Base-by-base conservation (phyloP, 23 tunicate genomes). In the Phallusia fumigata region DNA sequence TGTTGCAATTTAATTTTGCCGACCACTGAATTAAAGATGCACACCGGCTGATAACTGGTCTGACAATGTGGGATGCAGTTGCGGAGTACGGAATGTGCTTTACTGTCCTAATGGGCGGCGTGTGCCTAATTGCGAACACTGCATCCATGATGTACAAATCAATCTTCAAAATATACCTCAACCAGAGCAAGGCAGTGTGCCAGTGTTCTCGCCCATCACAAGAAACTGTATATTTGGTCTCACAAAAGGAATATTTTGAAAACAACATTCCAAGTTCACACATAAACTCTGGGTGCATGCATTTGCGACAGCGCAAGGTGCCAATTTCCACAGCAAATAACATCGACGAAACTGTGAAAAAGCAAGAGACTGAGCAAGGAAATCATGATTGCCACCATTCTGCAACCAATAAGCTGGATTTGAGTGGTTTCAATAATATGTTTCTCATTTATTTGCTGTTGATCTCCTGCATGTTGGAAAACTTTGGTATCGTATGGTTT, bases 391-490 rank as follows among this genome's bases (percentile, higher is more conserved):
- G 28, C 16, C 69, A 58, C 69, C 69, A 58, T 58, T 22, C 69
- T 58, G 13, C 69, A 58, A 1, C 26, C 16, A 5, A 58, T 16
- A 58, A 24, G 28, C 28, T 3, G 6, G 30, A 74, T 74, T 34
- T 34, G 2, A 74, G 35, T 74, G 35, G 44, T 28, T 33, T 34
- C 10, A 74, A 33, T 74, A 34, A 77, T 36, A 34, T 45, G 33
- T 28, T 36, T 40, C 58, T 81, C 52, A 81, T 64, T 32, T 28
- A 81, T 24, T 22, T 81, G 31, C 34, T 81, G 33, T 65, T 65
- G 18, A 65, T 81, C 33, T 81, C 45, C 53, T 81, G 85, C 31
- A 52, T 64, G 53, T 34, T 81, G 31, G 85, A 81, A 35, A 81
- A 35, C 15, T 24, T 81, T 26, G 64, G 77, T 36, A 81, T 65